Evolutionary conservation across 2,113 vertebrate genomes (phyloP).

Genomic region (Stegostoma tigrinum): DNA sequence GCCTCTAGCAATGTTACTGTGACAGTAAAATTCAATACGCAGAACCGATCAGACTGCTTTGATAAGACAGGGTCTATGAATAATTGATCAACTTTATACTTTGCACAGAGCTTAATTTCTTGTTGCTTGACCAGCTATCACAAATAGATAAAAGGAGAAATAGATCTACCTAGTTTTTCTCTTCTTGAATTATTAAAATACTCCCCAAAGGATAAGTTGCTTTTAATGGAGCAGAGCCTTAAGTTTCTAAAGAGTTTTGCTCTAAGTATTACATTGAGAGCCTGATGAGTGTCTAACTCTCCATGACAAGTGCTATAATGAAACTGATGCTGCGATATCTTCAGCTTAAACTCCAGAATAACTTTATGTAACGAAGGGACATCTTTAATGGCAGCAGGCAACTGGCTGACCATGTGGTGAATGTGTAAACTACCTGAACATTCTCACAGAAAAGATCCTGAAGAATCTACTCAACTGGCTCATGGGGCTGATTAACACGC

Average conservation of each 20-base stretch:
- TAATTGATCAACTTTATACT: background rate
- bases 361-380: background rate
- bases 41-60: background rate
- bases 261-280: background rate
- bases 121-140: background rate
- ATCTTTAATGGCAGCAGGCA: background rate
- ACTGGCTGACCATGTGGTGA: background rate
- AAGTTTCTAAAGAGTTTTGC: background rate
- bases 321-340: background rate
- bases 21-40: background rate
- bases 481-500: background rate
- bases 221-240: background rate
- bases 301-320: background rate
- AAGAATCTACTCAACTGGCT: background rate
- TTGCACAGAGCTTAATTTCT: background rate
- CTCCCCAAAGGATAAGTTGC: background rate
- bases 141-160: background rate
- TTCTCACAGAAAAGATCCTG: background rate
- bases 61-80: background rate
- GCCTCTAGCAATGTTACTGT: background rate
- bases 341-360: background rate
- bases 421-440: background rate
- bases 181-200: background rate
- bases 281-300: background rate
- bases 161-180: background rate